These are phyloP conservation scores for Taurulus bubalis DNA, from an alignment of 2,113 vertebrate species.

Conservation along the genomic window DNA sequence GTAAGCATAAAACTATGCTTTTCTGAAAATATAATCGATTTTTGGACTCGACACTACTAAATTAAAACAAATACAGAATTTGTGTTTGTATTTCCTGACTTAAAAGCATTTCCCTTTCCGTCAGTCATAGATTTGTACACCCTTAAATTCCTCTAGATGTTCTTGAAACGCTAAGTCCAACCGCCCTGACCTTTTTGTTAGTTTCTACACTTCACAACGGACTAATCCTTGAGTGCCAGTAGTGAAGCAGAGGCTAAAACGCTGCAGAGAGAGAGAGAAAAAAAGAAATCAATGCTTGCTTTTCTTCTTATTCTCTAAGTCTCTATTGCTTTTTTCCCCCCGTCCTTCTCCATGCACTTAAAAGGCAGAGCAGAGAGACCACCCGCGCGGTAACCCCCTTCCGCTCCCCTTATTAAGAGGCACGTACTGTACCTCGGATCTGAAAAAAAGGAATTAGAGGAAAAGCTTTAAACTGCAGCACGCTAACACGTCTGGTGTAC, in stretches of 20 bases:
- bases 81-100: neutral
- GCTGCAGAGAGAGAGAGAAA: neutral
- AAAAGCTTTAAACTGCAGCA: conserved; percentile 29
- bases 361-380: conserved; percentile 68
- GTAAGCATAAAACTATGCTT: neutral
- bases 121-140: conserved; percentile 10
- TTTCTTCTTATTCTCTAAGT: conserved; percentile 55
- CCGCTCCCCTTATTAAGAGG: conserved; percentile 64
- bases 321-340: conserved; percentile 31
- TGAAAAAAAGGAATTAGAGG: conserved; percentile 60
- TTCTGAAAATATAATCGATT: neutral
- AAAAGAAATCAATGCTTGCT: conserved; percentile 68
- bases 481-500: conserved; percentile 33
- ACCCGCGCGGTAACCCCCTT: conserved; percentile 59
- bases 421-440: conserved; percentile 61
- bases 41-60: neutral
- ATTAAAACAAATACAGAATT: neutral
- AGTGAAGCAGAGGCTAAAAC: conserved; percentile 23
- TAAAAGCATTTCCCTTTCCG: neutral
- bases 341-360: conserved; percentile 48
- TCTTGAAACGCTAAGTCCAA: conserved; percentile 33
- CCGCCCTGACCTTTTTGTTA: conserved; percentile 32
- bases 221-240: conserved; percentile 48
- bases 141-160: conserved; percentile 23
- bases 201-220: conserved; percentile 21